A percentile compares a stretch with the other conserved stretches of the same genome.
Evolutionary conservation across 2,797 vertebrate species (phyloP).

Genomic region (Anas georgica): DNA sequence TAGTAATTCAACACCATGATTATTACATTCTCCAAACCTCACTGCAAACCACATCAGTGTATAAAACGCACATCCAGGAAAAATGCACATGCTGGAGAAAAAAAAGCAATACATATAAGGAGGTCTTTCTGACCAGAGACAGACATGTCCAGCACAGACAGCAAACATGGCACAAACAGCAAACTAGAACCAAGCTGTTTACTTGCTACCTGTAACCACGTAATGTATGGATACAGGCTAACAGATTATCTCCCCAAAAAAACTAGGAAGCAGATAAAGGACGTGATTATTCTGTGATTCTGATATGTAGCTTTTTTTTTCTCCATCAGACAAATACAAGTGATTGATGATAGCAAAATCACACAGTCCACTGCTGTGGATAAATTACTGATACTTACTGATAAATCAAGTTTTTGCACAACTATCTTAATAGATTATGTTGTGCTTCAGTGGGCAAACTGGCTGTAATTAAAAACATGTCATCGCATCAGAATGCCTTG

Average conservation of each 20-base stretch:
- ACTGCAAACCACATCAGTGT: neutral
- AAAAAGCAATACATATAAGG: neutral
- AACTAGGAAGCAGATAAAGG: neutral
- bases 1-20: neutral
- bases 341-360: neutral
- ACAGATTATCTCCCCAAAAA: neutral
- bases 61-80: neutral
- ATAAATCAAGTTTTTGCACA: neutral
- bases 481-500: neutral
- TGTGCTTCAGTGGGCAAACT: neutral
- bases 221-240: rapidly evolving
- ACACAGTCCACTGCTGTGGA: neutral
- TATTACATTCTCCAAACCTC: neutral
- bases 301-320: neutral
- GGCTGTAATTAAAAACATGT: neutral
- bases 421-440: too few species aligned
- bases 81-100: neutral
- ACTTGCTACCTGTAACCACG: neutral
- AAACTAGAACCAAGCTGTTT: neutral
- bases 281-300: neutral
- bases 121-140: neutral
- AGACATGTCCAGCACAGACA: too few species aligned
- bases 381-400: neutral
- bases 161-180: rapidly evolving
- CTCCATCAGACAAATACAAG: neutral